A percentile compares a stretch with the other conserved stretches of the same genome.
These are phyloP conservation scores for Eubucco bourcierii DNA, from an alignment of 2,113 vertebrate genomes.

Conservation along the genomic window DNA sequence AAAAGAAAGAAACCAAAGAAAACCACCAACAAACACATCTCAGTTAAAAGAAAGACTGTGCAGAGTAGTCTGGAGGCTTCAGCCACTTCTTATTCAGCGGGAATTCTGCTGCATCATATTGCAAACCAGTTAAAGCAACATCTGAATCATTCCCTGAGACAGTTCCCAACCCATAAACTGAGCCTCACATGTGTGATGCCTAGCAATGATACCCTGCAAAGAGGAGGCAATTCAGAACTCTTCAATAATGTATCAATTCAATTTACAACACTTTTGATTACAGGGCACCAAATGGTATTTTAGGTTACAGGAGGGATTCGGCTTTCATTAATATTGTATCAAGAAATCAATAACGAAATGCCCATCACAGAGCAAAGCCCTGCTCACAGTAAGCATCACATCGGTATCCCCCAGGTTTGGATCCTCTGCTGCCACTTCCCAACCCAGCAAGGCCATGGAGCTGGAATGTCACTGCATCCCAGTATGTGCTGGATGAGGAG, in stretches of 20 bases:
- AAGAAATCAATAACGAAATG: conserved; percentile 26
- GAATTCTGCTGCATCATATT: conserved; percentile 11
- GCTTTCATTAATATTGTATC: not conserved
- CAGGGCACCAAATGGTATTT: not conserved
- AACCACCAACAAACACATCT: too few species aligned
- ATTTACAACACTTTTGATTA: not conserved
- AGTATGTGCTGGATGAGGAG: not conserved
- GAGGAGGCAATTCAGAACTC: not conserved
- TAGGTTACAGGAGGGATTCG: not conserved
- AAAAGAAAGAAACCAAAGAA: too few species aligned
- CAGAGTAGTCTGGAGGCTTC: not conserved
- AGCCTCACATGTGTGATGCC: not conserved
- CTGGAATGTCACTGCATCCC: not conserved
- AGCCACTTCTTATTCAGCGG: not conserved
- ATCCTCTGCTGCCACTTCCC: not conserved
- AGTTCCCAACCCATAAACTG: not conserved
- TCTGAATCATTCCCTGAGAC: not conserved
- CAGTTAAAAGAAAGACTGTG: not conserved
- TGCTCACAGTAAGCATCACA: not conserved
- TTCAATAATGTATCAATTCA: not conserved
- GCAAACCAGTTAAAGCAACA: not conserved
- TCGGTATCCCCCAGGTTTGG: not conserved
- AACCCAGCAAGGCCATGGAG: not conserved
- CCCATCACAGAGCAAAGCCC: not conserved
- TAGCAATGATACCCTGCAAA: not conserved